These are phyloP conservation scores for Pachyramphus minor DNA, from an alignment of 2,113 vertebrate genomes.

Conservation along the genomic window DNA sequence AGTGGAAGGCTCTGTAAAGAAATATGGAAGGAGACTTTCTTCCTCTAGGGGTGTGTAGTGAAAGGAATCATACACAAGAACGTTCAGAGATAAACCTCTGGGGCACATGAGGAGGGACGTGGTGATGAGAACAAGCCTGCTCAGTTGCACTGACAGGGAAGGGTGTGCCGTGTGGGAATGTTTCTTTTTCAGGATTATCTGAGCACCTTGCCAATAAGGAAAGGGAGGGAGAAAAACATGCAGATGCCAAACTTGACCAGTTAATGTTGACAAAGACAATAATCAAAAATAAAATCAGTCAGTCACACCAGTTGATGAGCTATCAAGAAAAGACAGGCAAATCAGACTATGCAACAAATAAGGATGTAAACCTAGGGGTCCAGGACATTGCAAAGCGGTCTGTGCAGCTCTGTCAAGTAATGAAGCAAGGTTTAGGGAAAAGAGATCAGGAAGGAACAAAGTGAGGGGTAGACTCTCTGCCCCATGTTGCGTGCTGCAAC, in stretches of 20 bases:
- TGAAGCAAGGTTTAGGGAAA: not conserved
- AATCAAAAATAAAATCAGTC: not conserved
- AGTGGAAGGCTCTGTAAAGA: not conserved
- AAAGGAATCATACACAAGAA: not conserved
- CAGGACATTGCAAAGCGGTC: not conserved
- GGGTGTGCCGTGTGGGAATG: not conserved
- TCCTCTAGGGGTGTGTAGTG: not conserved
- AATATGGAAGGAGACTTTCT: not conserved
- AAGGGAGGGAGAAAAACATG: not conserved
- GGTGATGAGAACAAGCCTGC: not conserved
- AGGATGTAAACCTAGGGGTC: not conserved
- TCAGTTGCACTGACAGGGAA: not conserved
- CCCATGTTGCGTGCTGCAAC: not conserved
- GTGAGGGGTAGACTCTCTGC: not conserved
- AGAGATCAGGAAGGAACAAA: not conserved
- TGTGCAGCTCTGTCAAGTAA: not conserved
- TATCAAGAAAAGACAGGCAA: not conserved
- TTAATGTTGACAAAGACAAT: not conserved
- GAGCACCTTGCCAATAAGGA: not conserved
- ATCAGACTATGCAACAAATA: not conserved
- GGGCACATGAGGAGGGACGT: not conserved
- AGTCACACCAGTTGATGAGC: not conserved
- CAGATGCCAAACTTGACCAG: not conserved
- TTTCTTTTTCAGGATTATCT: not conserved
- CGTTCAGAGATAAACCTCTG: fast-evolving